Percentiles rank a stretch among this genome's conserved stretches.
These are phyloP conservation scores for Tamias sibiricus DNA, from an alignment of 2,113 vertebrate genomes.

Conservation along the genomic window DNA sequence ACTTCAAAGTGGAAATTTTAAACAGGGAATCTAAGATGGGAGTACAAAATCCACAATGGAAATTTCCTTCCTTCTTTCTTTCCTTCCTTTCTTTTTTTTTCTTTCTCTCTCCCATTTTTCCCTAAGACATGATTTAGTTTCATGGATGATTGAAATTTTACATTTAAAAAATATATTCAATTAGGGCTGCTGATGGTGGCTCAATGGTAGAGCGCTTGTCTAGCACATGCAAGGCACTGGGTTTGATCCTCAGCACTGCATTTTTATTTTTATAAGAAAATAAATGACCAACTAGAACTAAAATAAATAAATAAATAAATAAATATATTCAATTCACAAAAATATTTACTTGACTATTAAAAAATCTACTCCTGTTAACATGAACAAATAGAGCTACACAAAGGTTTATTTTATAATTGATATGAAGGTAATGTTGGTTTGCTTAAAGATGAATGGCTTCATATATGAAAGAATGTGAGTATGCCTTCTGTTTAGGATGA, in stretches of 20 bases:
- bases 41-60: constrained; percentile 60
- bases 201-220: too few relatives aligned
- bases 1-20: constrained; percentile 15
- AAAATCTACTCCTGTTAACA: constrained; percentile 79
- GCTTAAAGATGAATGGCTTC: constrained; percentile 67
- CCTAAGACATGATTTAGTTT: constrained; percentile 81
- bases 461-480: neutral
- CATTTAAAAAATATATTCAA: constrained; percentile 78
- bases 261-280: too few relatives aligned
- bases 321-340: constrained; percentile 78
- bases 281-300: too few relatives aligned
- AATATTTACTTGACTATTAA: constrained; percentile 86
- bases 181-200: too few relatives aligned
- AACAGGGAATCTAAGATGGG: constrained; percentile 42
- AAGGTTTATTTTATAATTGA: constrained; percentile 78
- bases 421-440: constrained; percentile 63
- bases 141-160: constrained; percentile 82
- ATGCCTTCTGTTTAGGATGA: constrained; percentile 12
- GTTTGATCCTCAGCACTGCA: too few relatives aligned
- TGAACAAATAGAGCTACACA: constrained; percentile 77
- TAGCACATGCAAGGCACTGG: too few relatives aligned
- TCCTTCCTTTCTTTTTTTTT: neutral
- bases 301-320: too few relatives aligned
- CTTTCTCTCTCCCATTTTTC: too few relatives aligned
- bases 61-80: constrained; percentile 32